Conservation (phyloP, 2,113 vertebrate genomes). For the Girardinichthys multiradiatus region DNA sequence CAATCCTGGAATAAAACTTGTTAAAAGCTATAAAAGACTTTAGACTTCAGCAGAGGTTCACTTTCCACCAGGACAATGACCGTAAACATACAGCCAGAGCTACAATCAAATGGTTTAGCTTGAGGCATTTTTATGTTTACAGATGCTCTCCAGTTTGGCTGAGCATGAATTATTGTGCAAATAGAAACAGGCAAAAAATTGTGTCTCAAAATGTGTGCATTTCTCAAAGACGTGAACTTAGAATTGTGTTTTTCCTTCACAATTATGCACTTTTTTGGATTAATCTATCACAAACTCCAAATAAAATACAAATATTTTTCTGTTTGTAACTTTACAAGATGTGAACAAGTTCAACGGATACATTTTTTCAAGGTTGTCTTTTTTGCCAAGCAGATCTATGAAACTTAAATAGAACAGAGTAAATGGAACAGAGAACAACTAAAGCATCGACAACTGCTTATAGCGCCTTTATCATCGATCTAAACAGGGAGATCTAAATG, state of each 20-base stretch:
- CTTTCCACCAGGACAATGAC: too few relatives aligned
- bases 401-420: neutral
- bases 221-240: neutral
- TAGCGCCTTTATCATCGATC: neutral
- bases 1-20: too few relatives aligned
- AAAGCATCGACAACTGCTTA: neutral
- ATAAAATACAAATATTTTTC: too few relatives aligned
- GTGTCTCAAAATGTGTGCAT: neutral
- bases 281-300: neutral
- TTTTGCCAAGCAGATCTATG: neutral
- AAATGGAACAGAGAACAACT: neutral
- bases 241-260: neutral
- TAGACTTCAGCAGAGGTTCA: too few relatives aligned
- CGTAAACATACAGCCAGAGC: too few relatives aligned
- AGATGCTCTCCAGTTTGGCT: neutral
- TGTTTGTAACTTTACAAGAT: too few relatives aligned
- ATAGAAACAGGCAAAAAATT: neutral
- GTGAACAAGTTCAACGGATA: too few relatives aligned
- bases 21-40: too few relatives aligned
- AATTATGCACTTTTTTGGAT: neutral
- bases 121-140: too few relatives aligned
- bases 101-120: too few relatives aligned
- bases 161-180: neutral
- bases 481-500: neutral
- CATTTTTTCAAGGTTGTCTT: neutral